A percentile compares a stretch with the other conserved stretches of the same genome.
phyloP scores from a whole-genome alignment of 2,888 invertebrate genomes.

The Caenorhabditis sp. region DNA sequence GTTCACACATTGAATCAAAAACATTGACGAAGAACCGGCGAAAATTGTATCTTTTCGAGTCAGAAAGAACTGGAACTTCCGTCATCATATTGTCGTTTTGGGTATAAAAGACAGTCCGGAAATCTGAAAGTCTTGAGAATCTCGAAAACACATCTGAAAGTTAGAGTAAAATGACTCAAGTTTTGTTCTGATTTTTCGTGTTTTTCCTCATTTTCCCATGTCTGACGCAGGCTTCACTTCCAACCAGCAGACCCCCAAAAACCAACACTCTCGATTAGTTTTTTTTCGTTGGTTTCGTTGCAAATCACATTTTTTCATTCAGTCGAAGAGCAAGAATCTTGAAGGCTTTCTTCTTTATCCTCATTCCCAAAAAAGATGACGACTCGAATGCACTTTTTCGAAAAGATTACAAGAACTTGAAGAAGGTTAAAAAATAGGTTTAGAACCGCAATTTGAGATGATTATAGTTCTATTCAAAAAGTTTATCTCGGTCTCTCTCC shows the following conservation, averaged over 20 bases:
- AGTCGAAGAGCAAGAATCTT: neutral
- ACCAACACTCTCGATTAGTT: constrained; percentile 54
- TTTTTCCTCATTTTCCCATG: constrained; percentile 13
- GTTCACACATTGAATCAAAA: constrained; percentile 6
- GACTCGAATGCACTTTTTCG: constrained; percentile 31
- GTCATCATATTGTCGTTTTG: constrained; percentile 19
- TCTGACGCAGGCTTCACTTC: constrained; percentile 36
- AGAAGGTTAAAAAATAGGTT: neutral
- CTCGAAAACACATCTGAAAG: neutral
- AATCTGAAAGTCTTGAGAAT: constrained; percentile 1
- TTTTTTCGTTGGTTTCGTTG: constrained; percentile 24
- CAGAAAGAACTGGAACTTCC: constrained; percentile 16
- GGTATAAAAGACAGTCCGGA: constrained; percentile 7
- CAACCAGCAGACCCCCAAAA: constrained; percentile 14
- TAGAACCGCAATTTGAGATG: neutral
- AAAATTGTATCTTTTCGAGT: constrained; percentile 4
- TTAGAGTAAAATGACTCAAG: constrained; percentile 20
- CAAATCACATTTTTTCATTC: constrained; percentile 54
- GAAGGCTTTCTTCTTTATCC: constrained; percentile 14
- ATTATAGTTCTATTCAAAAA: constrained; percentile 47
- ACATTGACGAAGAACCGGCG: constrained; percentile 19
- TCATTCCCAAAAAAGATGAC: neutral
- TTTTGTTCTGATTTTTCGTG: constrained; percentile 19
- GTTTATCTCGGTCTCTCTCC: neutral
- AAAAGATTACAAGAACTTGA: neutral